phyloP scores from a whole-genome alignment of 2,113 vertebrate genomes.

The Dicaeum eximium region DNA sequence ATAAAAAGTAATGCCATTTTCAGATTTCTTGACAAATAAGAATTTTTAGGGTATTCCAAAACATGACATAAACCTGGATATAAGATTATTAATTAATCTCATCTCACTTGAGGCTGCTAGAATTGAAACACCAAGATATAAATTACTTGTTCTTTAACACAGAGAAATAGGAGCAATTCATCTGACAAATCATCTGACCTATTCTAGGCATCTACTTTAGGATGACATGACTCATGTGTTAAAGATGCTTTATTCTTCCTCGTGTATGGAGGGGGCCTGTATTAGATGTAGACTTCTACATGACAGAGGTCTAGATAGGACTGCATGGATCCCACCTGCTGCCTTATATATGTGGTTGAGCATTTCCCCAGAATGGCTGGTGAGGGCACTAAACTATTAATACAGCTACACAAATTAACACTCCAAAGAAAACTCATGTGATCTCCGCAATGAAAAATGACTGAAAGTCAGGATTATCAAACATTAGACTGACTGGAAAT shows the following conservation, averaged over 20 bases:
- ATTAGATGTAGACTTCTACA: conserved; percentile 41
- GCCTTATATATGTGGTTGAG: conserved; percentile 6
- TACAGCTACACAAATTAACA: conserved; percentile 4
- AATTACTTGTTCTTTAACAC: not conserved
- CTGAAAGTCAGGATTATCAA: not conserved
- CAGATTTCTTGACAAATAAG: not conserved
- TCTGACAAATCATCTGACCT: conserved; percentile 45
- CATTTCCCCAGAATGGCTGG: conserved; percentile 36
- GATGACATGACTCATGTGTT: conserved; percentile 40
- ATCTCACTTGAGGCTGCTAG: not conserved
- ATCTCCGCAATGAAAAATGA: not conserved
- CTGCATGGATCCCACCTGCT: conserved; percentile 34
- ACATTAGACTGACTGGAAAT: not conserved
- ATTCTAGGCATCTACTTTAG: conserved; percentile 30
- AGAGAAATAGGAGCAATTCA: conserved; percentile 33
- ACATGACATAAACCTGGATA: not conserved
- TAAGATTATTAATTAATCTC: not conserved
- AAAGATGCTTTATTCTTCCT: conserved; percentile 47
- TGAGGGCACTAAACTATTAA: conserved; percentile 54
- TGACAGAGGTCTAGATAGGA: not conserved
- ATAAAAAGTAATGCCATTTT: not conserved
- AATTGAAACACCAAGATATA: not conserved
- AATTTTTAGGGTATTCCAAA: not conserved
- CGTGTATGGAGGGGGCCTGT: conserved; percentile 15
- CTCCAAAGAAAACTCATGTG: not conserved